Conservation (phyloP, 2,888 invertebrate genomes). For the Lasius fuliginosus region DNA sequence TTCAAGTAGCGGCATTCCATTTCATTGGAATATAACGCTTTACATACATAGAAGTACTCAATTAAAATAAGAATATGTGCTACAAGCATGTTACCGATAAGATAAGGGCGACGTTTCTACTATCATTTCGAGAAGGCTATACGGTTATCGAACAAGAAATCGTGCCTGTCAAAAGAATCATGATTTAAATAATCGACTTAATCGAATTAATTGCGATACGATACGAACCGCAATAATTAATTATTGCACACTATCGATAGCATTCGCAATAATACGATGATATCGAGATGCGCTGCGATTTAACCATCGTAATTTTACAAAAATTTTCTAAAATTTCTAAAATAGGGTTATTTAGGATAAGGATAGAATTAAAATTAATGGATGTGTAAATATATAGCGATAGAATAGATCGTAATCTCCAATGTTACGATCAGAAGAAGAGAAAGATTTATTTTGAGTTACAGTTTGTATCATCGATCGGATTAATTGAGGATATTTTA, state of each 20-base stretch:
- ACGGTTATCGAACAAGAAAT: constrained; percentile 32
- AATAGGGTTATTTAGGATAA: no score
- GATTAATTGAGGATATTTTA: background rate
- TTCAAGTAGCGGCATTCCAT: background rate
- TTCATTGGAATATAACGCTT: background rate
- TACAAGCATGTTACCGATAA: constrained; percentile 72
- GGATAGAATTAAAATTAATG: no score
- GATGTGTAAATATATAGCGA: no score
- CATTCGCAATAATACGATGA: background rate
- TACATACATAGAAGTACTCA: constrained; percentile 56
- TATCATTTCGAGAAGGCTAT: background rate
- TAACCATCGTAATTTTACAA: background rate
- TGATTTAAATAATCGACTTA: background rate
- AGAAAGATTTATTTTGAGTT: background rate
- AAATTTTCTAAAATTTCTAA: no score
- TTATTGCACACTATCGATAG: background rate
- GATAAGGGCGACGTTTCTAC: constrained; percentile 68
- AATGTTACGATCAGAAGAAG: no score
- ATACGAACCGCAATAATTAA: background rate
- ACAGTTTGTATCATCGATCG: background rate
- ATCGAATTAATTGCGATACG: background rate
- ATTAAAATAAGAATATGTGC: constrained; percentile 77
- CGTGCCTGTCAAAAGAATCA: constrained; percentile 3
- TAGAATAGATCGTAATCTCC: no score
- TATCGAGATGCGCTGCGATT: background rate